Percentiles rank a stretch among this genome's conserved stretches.
Evolutionary conservation across 2,797 vertebrate genomes (phyloP).

Genomic region (Falco berigora): DNA sequence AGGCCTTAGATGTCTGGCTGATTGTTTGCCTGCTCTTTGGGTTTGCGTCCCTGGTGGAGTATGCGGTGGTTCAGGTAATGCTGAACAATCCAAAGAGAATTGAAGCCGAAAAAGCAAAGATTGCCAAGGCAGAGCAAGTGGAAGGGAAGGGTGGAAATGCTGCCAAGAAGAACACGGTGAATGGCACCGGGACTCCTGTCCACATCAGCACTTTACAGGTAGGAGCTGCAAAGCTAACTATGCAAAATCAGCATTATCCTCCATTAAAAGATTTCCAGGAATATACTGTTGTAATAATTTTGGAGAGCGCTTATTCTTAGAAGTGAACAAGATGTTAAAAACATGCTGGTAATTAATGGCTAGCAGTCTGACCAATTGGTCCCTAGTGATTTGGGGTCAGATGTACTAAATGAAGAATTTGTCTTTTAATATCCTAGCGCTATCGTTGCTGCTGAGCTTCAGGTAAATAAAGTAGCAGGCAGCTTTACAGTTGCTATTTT

Average conservation of each 20-base stretch:
- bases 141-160: conserved; percentile 80
- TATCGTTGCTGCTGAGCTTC: neutral
- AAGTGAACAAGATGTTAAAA: neutral
- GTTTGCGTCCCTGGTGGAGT: conserved; percentile 96
- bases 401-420: neutral
- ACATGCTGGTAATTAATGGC: neutral
- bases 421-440: neutral
- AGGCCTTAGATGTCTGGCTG: conserved; percentile 97
- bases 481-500: conserved; percentile 26
- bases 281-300: neutral
- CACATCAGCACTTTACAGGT: conserved; percentile 98
- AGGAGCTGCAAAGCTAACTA: neutral
- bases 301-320: neutral
- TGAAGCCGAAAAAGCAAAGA: conserved; percentile 92
- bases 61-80: conserved; percentile 97
- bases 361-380: neutral
- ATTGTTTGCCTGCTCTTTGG: conserved; percentile 98
- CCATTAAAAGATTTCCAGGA: neutral
- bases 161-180: conserved; percentile 86
- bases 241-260: neutral
- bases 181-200: conserved; percentile 91
- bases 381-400: neutral
- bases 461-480: conserved; percentile 35
- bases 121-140: conserved; percentile 87
- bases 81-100: conserved; percentile 94